A percentile compares a stretch with the other conserved stretches of the same genome.
phyloP scores from a whole-genome alignment of 1,140 invertebrate genomes.

The Condylostylus longicornis region DNA sequence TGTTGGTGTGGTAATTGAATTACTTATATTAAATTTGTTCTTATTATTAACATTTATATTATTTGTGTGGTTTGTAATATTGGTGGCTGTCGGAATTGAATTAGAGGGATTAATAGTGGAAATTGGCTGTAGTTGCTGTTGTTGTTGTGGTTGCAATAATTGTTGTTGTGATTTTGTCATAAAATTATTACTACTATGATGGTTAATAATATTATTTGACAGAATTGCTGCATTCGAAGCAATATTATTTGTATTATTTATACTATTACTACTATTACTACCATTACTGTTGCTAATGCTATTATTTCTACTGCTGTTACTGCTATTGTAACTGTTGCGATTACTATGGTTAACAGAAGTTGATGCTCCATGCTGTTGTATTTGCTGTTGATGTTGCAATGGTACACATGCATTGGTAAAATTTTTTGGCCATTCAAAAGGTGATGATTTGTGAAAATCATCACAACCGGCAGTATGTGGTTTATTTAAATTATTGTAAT shows the following conservation, averaged over 20 bases:
- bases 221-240: constrained; percentile 11
- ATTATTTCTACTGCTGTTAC: background rate
- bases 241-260: background rate
- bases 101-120: too few relatives aligned
- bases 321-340: background rate
- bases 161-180: constrained; percentile 13
- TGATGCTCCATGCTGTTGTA: too few relatives aligned
- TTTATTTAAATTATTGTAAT: constrained; percentile 1
- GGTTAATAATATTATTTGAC: constrained; percentile 21
- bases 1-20: constrained; percentile 4
- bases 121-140: background rate
- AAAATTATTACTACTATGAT: too few relatives aligned
- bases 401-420: too few relatives aligned
- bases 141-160: constrained; percentile 10
- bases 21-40: too few relatives aligned
- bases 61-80: constrained; percentile 3
- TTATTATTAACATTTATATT: too few relatives aligned
- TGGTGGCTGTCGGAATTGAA: constrained; percentile 9
- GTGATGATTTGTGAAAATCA: constrained; percentile 1
- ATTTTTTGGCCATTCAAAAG: constrained; percentile 5
- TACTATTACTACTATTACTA: background rate
- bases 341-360: too few relatives aligned
- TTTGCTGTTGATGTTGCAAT: too few relatives aligned
- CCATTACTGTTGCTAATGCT: background rate
- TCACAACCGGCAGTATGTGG: constrained; percentile 7